Base-by-base conservation (phyloP, 2,888 invertebrate species). In the Plutella xylostella region DNA sequence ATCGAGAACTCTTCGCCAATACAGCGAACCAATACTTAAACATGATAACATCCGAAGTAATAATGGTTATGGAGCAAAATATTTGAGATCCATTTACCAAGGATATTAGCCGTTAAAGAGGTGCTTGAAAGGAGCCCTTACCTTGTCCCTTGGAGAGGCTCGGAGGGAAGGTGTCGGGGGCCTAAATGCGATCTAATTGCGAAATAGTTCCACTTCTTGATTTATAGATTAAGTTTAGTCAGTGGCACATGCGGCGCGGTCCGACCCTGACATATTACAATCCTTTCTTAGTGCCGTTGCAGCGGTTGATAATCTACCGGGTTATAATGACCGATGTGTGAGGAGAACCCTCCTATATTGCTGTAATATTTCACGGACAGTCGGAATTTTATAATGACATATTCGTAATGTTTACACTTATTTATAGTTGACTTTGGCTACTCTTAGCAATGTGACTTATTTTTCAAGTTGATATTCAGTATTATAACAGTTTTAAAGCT, bases 131-230 rank as follows among this genome's bases (percentile, higher is more conserved):
- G 71, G 71, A 68, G 66, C 73, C 64, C 60, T 60, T 78, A 79
- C 78, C 76, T 78, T 70, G 73, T 70, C 76, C 80, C 78, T 78
- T 70, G 64, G 72, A 75, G 71, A 72, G 69, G 68, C 69, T 61
- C 70, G 74, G 78, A 74, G 78, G 78, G 63, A 75, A 77, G 82
- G 80, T 82, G 80, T 80, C 75, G 73, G 75, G 70, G 76, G 65
- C 70, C 80, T 84, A 82, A 84, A 83, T 78, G 72, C 82, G 80
- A 84, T 85, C 84, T 84, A 85, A 85, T 85, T 85, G 82, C 83
- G 72, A 76, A 84, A 85, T 85, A 85, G 85, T 85, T 85, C 80
- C 73, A 74, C 82, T 83, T 78, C 80, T 83, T 85, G 85, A 85
- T 85, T 85, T 85, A 85, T 85, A 82, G 82, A 77, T 77, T 71